These are phyloP conservation scores for Furnarius figulus DNA, from an alignment of 2,113 vertebrate species.

Conservation along the genomic window DNA sequence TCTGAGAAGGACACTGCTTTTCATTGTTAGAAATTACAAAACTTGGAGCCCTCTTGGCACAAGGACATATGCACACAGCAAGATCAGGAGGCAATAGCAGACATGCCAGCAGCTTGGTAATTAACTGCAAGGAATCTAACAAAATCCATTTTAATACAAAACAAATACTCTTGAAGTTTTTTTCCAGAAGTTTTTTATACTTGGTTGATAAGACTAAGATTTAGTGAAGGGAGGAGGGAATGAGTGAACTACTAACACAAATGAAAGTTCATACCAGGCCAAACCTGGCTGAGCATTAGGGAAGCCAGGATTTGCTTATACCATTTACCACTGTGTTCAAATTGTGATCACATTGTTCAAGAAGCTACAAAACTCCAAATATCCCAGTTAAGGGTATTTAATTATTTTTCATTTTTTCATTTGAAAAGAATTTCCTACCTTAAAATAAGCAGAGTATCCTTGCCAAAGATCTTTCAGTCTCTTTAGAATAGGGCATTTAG, in stretches of 20 bases:
- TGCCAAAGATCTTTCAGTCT: conserved; percentile 70
- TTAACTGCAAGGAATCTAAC: not conserved
- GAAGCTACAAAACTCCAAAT: not conserved
- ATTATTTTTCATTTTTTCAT: conserved; percentile 42
- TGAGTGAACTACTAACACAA: not conserved
- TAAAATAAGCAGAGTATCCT: conserved; percentile 67
- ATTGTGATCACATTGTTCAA: not conserved
- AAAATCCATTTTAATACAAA: not conserved
- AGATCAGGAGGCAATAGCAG: not conserved
- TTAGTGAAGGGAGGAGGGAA: not conserved
- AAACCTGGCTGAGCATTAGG: not conserved
- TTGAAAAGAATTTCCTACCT: conserved; percentile 59
- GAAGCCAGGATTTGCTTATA: not conserved
- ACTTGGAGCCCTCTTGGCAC: not conserved
- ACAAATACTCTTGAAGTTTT: not conserved
- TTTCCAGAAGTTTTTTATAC: not conserved
- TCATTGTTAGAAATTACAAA: not conserved
- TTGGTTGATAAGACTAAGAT: conserved; percentile 1
- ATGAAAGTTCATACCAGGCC: not conserved
- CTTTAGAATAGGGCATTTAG: conserved; percentile 72
- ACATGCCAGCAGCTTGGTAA: not conserved
- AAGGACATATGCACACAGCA: not conserved
- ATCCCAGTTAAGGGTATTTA: not conserved
- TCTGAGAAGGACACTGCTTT: not conserved
- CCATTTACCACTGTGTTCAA: not conserved